Evolutionary conservation across 2,888 invertebrate species (phyloP), one percentile per base, ranked within the genome.

Genomic region (Mythimna albipuncta): DNA sequence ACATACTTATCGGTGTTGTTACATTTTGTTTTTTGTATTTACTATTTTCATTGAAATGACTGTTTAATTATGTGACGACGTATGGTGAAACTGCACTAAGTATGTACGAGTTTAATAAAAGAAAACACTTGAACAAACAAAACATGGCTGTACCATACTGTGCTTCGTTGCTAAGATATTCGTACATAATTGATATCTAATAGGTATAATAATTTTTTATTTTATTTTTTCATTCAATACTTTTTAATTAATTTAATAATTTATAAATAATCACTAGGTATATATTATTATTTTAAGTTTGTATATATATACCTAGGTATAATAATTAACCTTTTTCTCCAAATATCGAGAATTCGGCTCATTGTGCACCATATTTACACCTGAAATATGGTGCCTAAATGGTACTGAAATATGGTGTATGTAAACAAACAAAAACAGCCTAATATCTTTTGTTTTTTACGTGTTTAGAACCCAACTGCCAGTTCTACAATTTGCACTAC

Each of bases 61-160:
- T 61, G 4, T 59, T 41, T 59, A 7, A 2, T 21, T 41, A 61
- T 41, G 13, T 41, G 59, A 6, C 7, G 21, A 7, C 13, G 38
- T 7, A 21, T 21, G 21, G 38, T 59, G 38, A 41, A 61, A 61
- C 21, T 61, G 41, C 59, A 38, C 6, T 38, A 19, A 1, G 6
- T 47, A 13, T 59, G 6, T 47, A 13, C n/a, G n/a, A n/a, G n/a
- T n/a, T n/a, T 41, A 11, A 13, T 6, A 21, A 61, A 61, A 61
- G 38, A 59, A 38, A 41, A 61, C 59, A 61, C 21, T 61, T 61
- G 61, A 61, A 41, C 21, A 41, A 16, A 61, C 13, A 61, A 41
- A 61, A 7, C 38, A 21, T 21, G 11, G 3, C 50, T n/a, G 21
- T 54, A 21, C 13, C 16, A 2, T 41, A 41, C 13, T 41, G 7